Base-by-base conservation (phyloP, 2,797 vertebrate genomes). In the Tamandua tetradactyla region DNA sequence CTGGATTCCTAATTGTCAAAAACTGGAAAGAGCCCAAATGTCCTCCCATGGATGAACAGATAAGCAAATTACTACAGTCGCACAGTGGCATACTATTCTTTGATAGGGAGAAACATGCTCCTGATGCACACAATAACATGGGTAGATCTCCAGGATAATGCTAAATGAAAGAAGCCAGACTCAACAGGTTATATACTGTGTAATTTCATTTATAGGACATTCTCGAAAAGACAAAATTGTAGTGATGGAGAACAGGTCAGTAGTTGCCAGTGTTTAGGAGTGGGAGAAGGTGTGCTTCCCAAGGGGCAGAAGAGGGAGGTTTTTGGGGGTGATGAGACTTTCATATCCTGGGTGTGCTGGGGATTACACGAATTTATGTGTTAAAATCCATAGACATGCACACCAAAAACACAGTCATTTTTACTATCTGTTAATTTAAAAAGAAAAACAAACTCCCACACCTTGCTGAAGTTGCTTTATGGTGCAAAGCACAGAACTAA, bases 361-460 rank as follows among this genome's bases (percentile, higher is more conserved):
- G 14, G n/a, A 32, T 89, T 47, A 87, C 44, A 57, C 5, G 18
- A 7, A 42, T 59, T 22, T 47, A 14, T 2, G 0, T 94, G 37
- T 81, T 84, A 40, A 32, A 25, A 57, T 61, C 40, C 40, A 7
- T 49, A 18, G 27, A 52, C 76, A n/a, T n/a, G 25, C 3, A 3
- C n/a, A 42, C 62, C 89, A 8, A 20, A 71, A 40, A 20, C 72
- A 44, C 15, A 22, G 14, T 44, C 42, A 11, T 1, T 78, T 75
- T 89, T 62, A 52, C 44, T 87, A 4, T 37, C 5, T 42, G 87
- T 37, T 66, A 62, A n/a, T 55, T 89, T 91, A 52, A 84, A 90
- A 90, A 49, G 90, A 74, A 93, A 95, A 87, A 66, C 25, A 76
- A 79, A 90, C 74, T 87, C 87, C 94, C 81, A 87, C 59, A 32